These are phyloP conservation scores for Coluber constrictor DNA, from an alignment of 2,797 vertebrate genomes.

Conservation along the genomic window DNA sequence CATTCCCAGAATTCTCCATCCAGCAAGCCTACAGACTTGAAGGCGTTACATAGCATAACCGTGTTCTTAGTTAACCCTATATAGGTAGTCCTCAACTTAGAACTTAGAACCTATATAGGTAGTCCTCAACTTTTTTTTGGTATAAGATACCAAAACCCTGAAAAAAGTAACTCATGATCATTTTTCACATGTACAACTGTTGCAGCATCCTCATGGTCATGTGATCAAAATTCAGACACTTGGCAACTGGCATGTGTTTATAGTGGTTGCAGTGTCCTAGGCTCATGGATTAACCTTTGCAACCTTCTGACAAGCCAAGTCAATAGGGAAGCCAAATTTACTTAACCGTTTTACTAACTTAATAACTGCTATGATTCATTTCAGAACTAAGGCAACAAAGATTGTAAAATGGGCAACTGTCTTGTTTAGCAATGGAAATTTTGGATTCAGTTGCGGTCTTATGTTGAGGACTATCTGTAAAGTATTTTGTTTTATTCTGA, in stretches of 20 bases:
- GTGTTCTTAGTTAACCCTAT: neutral
- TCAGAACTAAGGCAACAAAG: neutral
- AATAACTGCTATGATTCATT: neutral
- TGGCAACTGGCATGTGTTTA: neutral
- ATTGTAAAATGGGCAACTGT: neutral
- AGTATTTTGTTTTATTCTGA: neutral
- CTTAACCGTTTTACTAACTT: neutral
- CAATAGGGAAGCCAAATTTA: neutral
- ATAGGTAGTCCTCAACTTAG: neutral
- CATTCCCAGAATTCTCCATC: neutral
- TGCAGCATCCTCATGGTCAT: neutral
- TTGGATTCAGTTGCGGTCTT: neutral
- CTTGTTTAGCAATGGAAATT: neutral
- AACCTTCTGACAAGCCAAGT: neutral
- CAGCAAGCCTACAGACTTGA: neutral
- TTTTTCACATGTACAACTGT: neutral
- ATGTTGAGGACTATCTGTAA: neutral
- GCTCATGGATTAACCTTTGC: neutral
- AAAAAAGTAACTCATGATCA: neutral
- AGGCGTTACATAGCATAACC: neutral
- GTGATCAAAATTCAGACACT: neutral
- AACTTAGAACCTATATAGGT: neutral
- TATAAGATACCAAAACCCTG: neutral
- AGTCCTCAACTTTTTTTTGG: neutral
- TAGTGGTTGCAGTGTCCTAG: neutral